Percentiles rank a stretch among this genome's conserved stretches.
Conservation (phyloP, 2,113 vertebrate genomes). For the Triplophysa dalaica region DNA sequence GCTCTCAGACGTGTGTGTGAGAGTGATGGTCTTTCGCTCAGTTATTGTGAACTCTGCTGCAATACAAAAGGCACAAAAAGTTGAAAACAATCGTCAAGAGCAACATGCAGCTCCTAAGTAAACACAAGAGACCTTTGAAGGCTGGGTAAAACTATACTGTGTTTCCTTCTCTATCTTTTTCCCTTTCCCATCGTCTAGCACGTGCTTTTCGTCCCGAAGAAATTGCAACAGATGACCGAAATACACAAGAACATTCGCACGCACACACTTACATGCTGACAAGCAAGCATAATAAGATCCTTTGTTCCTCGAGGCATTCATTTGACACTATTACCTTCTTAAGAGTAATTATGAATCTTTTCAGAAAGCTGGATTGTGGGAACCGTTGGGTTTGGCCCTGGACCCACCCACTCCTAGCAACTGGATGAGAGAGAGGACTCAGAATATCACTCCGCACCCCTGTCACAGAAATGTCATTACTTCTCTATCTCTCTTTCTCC, state of each 20-base stretch:
- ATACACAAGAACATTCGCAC: constrained; percentile 39
- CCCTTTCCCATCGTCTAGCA: constrained; percentile 67
- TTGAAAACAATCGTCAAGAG: constrained; percentile 38
- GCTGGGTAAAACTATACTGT: constrained; percentile 45
- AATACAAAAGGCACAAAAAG: constrained; percentile 52
- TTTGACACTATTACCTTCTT: constrained; percentile 81
- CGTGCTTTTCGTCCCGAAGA: constrained; percentile 68
- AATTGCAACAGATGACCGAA: constrained; percentile 73
- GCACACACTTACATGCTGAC: constrained; percentile 67
- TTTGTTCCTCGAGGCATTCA: constrained; percentile 75
- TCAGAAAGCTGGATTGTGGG: constrained; percentile 70
- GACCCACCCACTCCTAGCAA: constrained; percentile 39
- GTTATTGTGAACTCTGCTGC: constrained; percentile 65
- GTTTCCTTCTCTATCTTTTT: constrained; percentile 53
- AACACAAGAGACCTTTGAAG: constrained; percentile 53
- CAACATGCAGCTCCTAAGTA: constrained; percentile 42
- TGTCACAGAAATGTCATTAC: constrained; percentile 58
- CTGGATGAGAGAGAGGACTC: constrained; percentile 55
- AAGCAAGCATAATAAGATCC: constrained; percentile 69
- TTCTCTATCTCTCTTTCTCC: constrained; percentile 62
- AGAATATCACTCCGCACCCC: constrained; percentile 63
- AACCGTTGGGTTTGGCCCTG: constrained; percentile 58
- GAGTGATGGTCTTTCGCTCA: constrained; percentile 14
- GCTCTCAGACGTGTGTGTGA: constrained; percentile 60
- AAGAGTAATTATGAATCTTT: constrained; percentile 75